Evolutionary conservation across 2,797 vertebrate genomes (phyloP), one percentile per base, ranked within the genome.

Genomic region (Cynopterus sphinx): DNA sequence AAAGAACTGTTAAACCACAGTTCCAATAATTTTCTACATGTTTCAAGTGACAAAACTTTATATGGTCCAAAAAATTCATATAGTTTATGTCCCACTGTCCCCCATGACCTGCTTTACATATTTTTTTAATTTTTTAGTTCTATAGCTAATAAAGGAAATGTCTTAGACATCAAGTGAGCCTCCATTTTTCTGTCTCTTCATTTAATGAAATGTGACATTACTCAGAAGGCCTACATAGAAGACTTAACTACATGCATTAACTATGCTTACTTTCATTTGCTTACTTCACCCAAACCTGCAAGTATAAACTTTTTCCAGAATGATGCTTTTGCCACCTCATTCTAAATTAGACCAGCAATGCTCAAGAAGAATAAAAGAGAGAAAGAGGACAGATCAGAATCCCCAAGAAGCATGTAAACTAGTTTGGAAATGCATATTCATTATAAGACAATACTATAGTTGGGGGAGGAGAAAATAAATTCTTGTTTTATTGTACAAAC

Each of bases 41-140:
- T 87, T 41, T 96, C 75, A 87, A 68, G 82, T n/a, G 11, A 33
- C 87, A 82, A 91, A 78, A 82, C n/a, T 89, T 55, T 36, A 63
- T 46, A 8, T 33, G 9, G 16, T 85, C 24, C 49, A 82, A 92
- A 31, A 73, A 81, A 39, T 39, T 43, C 6, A 28, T 41, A 24
- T 33, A 63, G 31, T 85, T 94, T 85, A 88, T 77, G 55, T 55
- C 24, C 46, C 59, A 17, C 13, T 31, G 2, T 77, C 19, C 46
- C 15, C 36, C 33, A 36, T 73, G 49, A 73, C 24, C 31, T 59
- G 59, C 46, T 91, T 84, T 70, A 68, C 39, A 13, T 49, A 15
- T 49, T 16, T 49, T 49, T 49, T 49, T 49, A 49, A 49, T 16
- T 49, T 49, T 49, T 15, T 84, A 81, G 16, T 84, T 94, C 82